These are phyloP conservation scores for Cyanistes caeruleus DNA, from an alignment of 2,113 vertebrate genomes.

Conservation along the genomic window DNA sequence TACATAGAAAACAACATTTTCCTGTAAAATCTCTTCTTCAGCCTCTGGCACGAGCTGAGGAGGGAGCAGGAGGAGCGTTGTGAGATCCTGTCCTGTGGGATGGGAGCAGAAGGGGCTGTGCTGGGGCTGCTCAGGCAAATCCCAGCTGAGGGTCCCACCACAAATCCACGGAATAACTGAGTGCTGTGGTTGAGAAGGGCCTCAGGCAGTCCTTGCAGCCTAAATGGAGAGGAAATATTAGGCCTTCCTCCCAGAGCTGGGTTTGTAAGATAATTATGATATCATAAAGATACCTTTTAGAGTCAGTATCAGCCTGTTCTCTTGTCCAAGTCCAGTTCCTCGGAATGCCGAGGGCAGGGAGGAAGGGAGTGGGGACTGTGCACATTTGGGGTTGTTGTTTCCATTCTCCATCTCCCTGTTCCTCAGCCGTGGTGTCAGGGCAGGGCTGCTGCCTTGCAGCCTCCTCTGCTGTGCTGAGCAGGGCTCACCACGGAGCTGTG, in stretches of 20 bases:
- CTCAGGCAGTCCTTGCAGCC: not conserved
- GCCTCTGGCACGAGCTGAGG: not conserved
- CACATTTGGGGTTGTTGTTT: fast-evolving
- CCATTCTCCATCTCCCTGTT: fast-evolving
- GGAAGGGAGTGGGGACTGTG: not conserved
- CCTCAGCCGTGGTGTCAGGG: fast-evolving
- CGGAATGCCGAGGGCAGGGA: not conserved
- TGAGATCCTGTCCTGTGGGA: not conserved
- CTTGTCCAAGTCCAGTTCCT: not conserved
- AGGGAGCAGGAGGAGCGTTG: fast-evolving
- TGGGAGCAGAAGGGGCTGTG: not conserved
- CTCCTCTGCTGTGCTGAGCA: no score
- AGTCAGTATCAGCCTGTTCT: not conserved
- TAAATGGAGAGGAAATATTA: not conserved
- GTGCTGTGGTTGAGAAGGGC: not conserved
- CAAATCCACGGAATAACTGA: not conserved
- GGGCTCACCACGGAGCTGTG: no score
- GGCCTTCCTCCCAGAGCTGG: not conserved
- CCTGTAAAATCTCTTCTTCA: not conserved
- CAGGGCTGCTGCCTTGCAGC: not conserved
- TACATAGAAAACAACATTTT: not conserved
- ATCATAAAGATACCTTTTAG: not conserved
- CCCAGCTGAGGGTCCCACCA: not conserved
- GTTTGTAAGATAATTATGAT: not conserved
- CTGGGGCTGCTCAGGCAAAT: not conserved